Evolutionary conservation across 2,888 invertebrate species (phyloP).

Genomic region (Agrochola macilenta): DNA sequence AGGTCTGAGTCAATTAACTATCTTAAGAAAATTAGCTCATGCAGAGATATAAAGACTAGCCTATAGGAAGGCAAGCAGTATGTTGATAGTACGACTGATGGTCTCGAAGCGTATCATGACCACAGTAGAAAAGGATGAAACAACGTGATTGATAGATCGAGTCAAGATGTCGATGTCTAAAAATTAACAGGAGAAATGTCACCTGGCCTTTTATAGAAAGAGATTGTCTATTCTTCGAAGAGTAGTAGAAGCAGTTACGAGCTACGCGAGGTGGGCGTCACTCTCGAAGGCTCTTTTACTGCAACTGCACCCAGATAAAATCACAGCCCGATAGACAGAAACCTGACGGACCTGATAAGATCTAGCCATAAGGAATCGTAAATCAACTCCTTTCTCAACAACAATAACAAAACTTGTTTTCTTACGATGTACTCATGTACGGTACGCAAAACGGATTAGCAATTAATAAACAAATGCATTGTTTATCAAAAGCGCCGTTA

Average conservation of each 20-base stretch:
- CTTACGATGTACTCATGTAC: background rate
- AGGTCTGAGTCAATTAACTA: too few species aligned
- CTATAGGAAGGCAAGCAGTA: background rate
- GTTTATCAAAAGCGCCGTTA: slow-evolving; percentile 48
- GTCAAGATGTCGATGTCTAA: background rate
- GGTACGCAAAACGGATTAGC: slow-evolving; percentile 43
- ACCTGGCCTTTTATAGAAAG: too few species aligned
- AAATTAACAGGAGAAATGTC: background rate
- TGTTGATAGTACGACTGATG: background rate
- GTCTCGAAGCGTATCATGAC: too few species aligned
- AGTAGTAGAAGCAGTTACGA: too few species aligned
- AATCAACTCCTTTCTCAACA: slow-evolving; percentile 8
- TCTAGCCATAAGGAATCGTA: background rate
- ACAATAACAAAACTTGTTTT: slow-evolving; percentile 4
- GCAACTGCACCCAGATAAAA: background rate
- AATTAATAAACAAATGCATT: slow-evolving; percentile 52
- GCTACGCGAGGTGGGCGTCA: background rate
- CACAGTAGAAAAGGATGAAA: background rate
- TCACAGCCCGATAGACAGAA: background rate
- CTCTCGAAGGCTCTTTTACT: background rate
- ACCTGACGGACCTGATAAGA: background rate
- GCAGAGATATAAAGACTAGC: background rate
- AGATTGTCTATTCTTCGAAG: too few species aligned
- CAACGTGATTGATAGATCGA: background rate
- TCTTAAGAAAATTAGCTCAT: background rate